Evolutionary conservation across 2,888 invertebrate genomes (phyloP), one percentile per base, ranked within the genome.

Genomic region (Dicycla oo): DNA sequence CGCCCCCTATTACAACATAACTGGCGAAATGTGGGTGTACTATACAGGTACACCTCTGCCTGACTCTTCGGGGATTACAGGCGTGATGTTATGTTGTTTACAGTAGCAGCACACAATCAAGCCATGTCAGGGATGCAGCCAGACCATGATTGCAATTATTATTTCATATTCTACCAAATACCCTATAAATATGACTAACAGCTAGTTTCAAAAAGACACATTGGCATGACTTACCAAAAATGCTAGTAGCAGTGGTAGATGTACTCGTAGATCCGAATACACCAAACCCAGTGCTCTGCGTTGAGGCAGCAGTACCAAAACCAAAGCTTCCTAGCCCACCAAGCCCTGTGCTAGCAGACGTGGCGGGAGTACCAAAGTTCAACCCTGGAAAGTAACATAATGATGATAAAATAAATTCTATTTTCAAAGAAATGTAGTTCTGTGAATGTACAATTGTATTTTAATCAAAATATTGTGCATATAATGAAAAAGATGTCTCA

Each of bases 311-410:
- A 0, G 90, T 81, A 15, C 93, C 93, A 75, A 95, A 94, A 23
- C 92, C 93, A 64, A 94, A 92, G 0, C 93, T 93, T 8, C 94
- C 93, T 0, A 94, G 86, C 0, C 94, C 94, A 49, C 94, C 95
- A 0, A 94, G 88, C 0, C 93, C 92, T 0, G 93, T 77, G 51
- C 88, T 89, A 5, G 93, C 87, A 30, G 95, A 86, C 7, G 93
- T 90, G 3, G 91, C 84, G 10, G 87, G 84, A 3, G 86, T 60
- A 20, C 93, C 93, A 80, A 93, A 94, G 4, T 85, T 86, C 51
- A 91, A 76, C 18, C 91, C 92, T 85, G 57, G 67, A 62, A 85
- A 43, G 3, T 60, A 45, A 60, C 8, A 69, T 30, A 58, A 69
- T 53, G 2, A 69, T n/a, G 1, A 15, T 51, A 13, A 34, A 49